phyloP scores from a whole-genome alignment of 2,797 vertebrate species.

The Calcarius lapponicus region DNA sequence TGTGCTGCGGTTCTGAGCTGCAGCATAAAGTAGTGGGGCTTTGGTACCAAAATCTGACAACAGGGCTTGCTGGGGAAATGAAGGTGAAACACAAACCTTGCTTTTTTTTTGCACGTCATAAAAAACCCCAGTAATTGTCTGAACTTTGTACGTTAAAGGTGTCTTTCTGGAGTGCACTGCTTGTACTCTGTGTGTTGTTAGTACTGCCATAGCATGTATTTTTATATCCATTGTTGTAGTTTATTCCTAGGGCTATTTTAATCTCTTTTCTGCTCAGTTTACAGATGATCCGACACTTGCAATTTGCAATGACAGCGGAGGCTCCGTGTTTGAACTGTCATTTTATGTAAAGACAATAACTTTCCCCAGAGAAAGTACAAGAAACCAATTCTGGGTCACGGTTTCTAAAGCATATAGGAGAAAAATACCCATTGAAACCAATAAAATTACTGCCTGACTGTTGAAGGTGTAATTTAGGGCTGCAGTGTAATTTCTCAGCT shows the following conservation, averaged over 20 bases:
- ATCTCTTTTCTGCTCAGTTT: slow-evolving; percentile 81
- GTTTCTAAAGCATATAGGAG: not conserved
- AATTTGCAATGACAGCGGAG: slow-evolving; percentile 96
- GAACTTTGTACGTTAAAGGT: not conserved
- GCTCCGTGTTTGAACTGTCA: slow-evolving; percentile 94
- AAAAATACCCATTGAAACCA: not conserved
- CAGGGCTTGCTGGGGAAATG: not conserved
- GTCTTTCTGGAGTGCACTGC: not conserved
- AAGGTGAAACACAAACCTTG: not conserved
- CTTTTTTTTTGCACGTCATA: not conserved
- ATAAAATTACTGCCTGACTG: not conserved
- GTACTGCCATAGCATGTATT: not conserved
- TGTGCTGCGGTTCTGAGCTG: not conserved
- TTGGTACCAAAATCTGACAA: not conserved
- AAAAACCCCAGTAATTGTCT: not conserved
- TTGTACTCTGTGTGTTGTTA: not conserved
- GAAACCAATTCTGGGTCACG: not conserved
- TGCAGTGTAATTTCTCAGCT: not conserved
- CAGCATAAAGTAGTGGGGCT: not conserved
- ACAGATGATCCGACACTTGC: slow-evolving; percentile 96
- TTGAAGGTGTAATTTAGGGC: not conserved
- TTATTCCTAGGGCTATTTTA: not conserved
- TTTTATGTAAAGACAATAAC: slow-evolving; percentile 89
- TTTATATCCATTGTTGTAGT: not conserved
- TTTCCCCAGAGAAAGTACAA: not conserved